Percentiles rank a stretch among this genome's conserved stretches.
Evolutionary conservation across 1,140 invertebrate species (phyloP).

Genomic region (Piezodorus guildinii): DNA sequence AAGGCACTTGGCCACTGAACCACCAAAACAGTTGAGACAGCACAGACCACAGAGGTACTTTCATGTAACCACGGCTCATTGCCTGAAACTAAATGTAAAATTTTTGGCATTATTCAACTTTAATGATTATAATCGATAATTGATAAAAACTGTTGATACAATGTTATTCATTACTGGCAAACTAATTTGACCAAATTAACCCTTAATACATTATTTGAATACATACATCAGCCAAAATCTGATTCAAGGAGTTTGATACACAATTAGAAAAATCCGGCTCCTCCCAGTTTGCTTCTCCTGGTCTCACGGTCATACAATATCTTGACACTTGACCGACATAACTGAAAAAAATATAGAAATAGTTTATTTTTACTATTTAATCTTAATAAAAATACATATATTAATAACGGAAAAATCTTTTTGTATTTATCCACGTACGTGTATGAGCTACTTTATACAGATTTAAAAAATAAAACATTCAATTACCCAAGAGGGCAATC

Average conservation of each 20-base stretch:
- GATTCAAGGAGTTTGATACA: slow-evolving; percentile 47
- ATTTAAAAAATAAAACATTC: too few species aligned
- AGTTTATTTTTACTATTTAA: too few species aligned
- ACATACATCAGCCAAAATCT: slow-evolving; percentile 50
- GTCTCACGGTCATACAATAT: slow-evolving; percentile 25
- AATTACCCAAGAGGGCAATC: slow-evolving; percentile 3
- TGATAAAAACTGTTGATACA: too few species aligned
- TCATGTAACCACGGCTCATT: slow-evolving; percentile 47
- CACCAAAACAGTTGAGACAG: slow-evolving; percentile 6
- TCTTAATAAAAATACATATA: too few species aligned
- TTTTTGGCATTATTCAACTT: too few species aligned
- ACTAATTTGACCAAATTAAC: background rate
- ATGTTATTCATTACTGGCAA: too few species aligned
- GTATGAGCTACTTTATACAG: too few species aligned
- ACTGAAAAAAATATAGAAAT: background rate
- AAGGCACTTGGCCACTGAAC: background rate
- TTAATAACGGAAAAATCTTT: too few species aligned
- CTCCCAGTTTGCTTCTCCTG: slow-evolving; percentile 52
- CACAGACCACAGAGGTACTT: slow-evolving; percentile 16
- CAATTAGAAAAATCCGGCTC: slow-evolving; percentile 61
- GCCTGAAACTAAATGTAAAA: slow-evolving; percentile 44
- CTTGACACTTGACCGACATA: slow-evolving; percentile 25
- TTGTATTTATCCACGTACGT: too few species aligned
- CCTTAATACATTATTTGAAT: slow-evolving; percentile 17
- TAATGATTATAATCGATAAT: too few species aligned